A percentile compares a stretch with the other conserved stretches of the same genome.
Evolutionary conservation across 2,888 invertebrate species (phyloP).

Genomic region (Julus scanicus): DNA sequence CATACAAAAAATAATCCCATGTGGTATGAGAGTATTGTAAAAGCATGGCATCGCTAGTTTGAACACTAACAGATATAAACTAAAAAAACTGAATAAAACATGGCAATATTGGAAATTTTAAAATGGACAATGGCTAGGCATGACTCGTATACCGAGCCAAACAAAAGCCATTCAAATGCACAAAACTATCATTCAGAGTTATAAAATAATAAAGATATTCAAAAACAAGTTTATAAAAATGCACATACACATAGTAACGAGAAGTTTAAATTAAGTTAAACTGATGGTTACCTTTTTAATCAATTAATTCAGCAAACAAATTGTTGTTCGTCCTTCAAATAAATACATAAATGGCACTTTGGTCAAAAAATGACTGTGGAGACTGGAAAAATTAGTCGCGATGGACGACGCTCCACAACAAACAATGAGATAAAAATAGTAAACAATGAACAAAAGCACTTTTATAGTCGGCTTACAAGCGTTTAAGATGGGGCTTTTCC

Average conservation of each 20-base stretch:
- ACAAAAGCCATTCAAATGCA: background rate
- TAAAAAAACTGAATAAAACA: constrained; percentile 30
- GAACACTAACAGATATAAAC: background rate
- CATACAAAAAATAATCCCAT: constrained; percentile 25
- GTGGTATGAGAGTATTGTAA: constrained; percentile 14
- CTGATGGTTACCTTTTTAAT: constrained; percentile 26
- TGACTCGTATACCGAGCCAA: background rate
- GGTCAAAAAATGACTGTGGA: constrained; percentile 34
- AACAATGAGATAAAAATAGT: constrained; percentile 41
- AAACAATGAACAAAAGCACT: constrained; percentile 37
- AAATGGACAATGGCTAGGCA: background rate
- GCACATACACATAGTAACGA: constrained; percentile 23
- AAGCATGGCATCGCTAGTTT: constrained; percentile 12
- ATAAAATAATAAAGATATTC: constrained; percentile 45
- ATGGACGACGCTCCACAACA: constrained; percentile 8
- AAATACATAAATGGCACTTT: constrained; percentile 49
- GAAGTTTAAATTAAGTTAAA: constrained; percentile 25
- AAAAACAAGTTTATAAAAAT: constrained; percentile 47
- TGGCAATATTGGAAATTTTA: constrained; percentile 30
- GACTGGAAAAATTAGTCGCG: background rate
- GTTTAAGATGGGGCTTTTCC: constrained; percentile 7
- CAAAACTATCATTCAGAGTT: constrained; percentile 5
- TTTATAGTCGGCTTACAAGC: constrained; percentile 38
- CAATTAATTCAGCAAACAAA: background rate
- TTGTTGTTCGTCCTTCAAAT: constrained; percentile 14